Percentiles rank a stretch among this genome's conserved stretches.
Conservation (phyloP, 2,888 invertebrate species). For the Rhagonycha fulva region DNA sequence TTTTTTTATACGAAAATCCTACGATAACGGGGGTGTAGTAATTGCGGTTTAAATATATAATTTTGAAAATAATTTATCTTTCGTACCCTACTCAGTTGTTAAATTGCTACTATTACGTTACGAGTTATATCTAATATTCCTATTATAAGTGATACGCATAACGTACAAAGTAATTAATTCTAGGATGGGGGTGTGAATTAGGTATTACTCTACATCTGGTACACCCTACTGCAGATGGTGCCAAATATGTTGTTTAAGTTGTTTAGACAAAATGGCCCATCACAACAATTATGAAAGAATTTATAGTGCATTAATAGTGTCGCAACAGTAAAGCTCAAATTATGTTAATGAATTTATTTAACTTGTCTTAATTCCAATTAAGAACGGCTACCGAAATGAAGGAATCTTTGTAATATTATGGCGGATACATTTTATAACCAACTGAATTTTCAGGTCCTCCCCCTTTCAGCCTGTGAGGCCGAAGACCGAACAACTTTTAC, state of each 20-base stretch:
- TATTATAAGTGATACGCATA: slow-evolving; percentile 22
- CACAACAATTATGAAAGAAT: slow-evolving; percentile 14
- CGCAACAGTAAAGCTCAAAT: not conserved
- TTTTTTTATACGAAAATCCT: not conserved
- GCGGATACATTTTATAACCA: too few species aligned
- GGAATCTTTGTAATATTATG: too few species aligned
- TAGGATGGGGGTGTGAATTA: slow-evolving; percentile 37
- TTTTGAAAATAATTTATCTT: not conserved
- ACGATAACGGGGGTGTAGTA: not conserved
- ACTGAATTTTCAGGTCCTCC: too few species aligned
- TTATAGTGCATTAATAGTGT: not conserved
- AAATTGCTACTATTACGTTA: slow-evolving; percentile 13
- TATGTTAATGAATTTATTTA: not conserved
- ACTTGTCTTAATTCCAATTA: not conserved
- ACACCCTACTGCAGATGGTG: slow-evolving; percentile 32
- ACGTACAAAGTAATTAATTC: slow-evolving; percentile 38
- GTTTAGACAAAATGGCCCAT: slow-evolving; percentile 25
- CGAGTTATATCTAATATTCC: slow-evolving; percentile 14
- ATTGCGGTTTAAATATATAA: not conserved
- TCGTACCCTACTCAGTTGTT: not conserved
- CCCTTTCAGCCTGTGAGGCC: too few species aligned
- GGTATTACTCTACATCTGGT: slow-evolving; percentile 37
- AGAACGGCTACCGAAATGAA: not conserved
- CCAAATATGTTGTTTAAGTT: slow-evolving; percentile 17
- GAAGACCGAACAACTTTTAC: too few species aligned